Evolutionary conservation across 1,140 invertebrate genomes (phyloP).

Genomic region (Drosophila nigrodunni): DNA sequence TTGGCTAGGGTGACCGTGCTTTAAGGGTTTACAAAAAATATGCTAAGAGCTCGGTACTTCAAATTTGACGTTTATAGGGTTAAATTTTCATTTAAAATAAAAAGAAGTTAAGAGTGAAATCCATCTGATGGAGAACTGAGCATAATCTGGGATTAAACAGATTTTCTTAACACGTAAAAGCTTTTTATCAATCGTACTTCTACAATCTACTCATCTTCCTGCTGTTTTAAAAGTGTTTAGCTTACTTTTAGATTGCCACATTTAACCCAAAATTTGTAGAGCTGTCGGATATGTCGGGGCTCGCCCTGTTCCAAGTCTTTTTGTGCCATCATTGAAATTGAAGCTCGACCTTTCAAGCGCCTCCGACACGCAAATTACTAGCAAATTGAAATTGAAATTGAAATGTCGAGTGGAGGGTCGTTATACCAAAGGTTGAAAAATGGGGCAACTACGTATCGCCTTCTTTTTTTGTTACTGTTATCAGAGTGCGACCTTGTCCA

Average conservation of each 20-base stretch:
- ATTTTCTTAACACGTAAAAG: not conserved
- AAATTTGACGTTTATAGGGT: too few relatives aligned
- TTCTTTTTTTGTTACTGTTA: constrained; percentile 11
- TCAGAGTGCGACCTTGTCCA: constrained; percentile 43
- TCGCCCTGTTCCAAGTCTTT: constrained; percentile 47
- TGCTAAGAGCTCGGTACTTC: too few relatives aligned
- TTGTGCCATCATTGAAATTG: constrained; percentile 52
- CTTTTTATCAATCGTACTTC: not conserved
- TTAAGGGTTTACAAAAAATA: too few relatives aligned
- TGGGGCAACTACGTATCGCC: not conserved
- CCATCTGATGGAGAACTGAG: too few relatives aligned
- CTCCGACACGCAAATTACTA: constrained; percentile 63
- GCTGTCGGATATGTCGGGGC: constrained; percentile 5
- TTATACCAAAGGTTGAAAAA: not conserved
- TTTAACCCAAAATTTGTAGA: constrained; percentile 3
- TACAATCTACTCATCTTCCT: not conserved
- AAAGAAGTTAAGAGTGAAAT: too few relatives aligned
- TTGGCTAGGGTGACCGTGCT: too few relatives aligned
- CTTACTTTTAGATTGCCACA: not conserved
- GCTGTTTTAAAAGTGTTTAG: not conserved
- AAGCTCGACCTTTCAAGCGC: constrained; percentile 53
- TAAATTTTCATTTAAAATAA: too few relatives aligned
- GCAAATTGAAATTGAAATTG: constrained; percentile 57
- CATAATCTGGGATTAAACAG: too few relatives aligned
- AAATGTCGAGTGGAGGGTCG: constrained; percentile 38